Evolutionary conservation across 1,140 invertebrate species (phyloP), one percentile per base, ranked within the genome.

Genomic region (Heliconius himera): DNA sequence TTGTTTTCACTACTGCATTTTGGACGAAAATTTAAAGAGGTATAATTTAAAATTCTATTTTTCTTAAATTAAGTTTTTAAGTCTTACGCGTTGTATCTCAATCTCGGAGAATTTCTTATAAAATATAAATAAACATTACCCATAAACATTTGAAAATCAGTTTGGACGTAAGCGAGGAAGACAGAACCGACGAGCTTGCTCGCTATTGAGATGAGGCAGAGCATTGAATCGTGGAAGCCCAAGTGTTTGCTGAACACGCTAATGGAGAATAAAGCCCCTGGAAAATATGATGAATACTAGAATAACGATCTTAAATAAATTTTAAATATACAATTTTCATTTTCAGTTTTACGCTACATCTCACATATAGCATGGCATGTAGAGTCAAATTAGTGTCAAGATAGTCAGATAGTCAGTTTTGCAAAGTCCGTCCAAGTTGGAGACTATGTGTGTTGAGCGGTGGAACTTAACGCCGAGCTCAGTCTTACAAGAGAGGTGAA

Each of bases 231-330:
- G 74, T 93, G 91, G 77, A 88, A 93, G 4, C 91, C 89, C 88
- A 88, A 90, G 2, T 85, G 87, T 74, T 92, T 92, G 80, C 92
- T 94, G 82, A 94, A 94, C 51, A 94, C 83, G 75, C 89, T 94
- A 60, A 94, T 93, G 18, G 92, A 93, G 77, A 94, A 92, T 46
- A 94, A 76, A 20, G 91, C 91, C 2, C 91, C 91, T 93, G 88
- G 8, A 82, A 82, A 13, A 77, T 76, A 74, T 73, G 11, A 49
- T 56, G 18, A 33, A 56, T 20, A 51, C 18, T 54, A 29, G 41
- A 33, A 51, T 46, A 77, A 33, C n/a, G 60, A 29, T 66, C 22
- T 26, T 66, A 26, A 60, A 66, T 66, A 1, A 4, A 56, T 22
- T 56, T 56, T 56, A n/a, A 54, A n/a, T 54, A n/a, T 54, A 54